These are phyloP conservation scores for Philereme vetulata DNA, from an alignment of 2,888 invertebrate genomes.

Conservation along the genomic window DNA sequence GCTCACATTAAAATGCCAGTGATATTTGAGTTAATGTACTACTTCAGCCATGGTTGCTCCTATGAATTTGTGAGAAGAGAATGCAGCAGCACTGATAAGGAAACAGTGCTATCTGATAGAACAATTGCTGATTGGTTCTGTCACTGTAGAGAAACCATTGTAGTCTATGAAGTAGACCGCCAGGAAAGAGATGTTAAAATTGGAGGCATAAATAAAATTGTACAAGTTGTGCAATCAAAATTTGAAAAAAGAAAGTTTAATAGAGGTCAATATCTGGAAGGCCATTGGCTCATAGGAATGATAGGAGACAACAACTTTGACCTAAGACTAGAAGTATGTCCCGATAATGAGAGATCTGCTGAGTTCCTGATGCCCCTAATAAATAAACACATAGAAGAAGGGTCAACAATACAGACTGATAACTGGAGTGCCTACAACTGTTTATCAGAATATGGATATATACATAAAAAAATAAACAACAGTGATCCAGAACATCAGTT, in stretches of 20 bases:
- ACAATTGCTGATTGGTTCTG: slow-evolving; percentile 4
- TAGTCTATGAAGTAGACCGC: not conserved
- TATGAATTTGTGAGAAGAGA: not conserved
- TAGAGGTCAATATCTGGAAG: slow-evolving; percentile 3
- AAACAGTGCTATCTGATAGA: not conserved
- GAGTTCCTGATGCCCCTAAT: slow-evolving; percentile 41
- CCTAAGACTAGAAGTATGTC: slow-evolving; percentile 44
- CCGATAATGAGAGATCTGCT: slow-evolving; percentile 36
- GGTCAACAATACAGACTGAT: slow-evolving; percentile 38
- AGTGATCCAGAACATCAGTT: slow-evolving; percentile 13
- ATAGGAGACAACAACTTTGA: slow-evolving; percentile 43
- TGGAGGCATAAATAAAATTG: slow-evolving; percentile 6
- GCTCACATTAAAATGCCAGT: not conserved
- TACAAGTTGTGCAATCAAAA: not conserved
- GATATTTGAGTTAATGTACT: not conserved
- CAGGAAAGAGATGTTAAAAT: not conserved
- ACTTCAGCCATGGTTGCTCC: not conserved
- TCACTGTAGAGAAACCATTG: slow-evolving; percentile 3
- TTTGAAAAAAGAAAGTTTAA: not conserved
- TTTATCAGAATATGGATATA: slow-evolving; percentile 32
- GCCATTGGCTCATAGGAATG: slow-evolving; percentile 41
- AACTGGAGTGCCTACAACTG: slow-evolving; percentile 37
- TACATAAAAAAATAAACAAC: slow-evolving; percentile 37
- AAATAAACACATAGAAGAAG: slow-evolving; percentile 38
- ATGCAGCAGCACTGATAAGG: not conserved